These are phyloP conservation scores for Oenanthe oenanthe DNA, from an alignment of 2,113 vertebrate genomes.

Conservation along the genomic window DNA sequence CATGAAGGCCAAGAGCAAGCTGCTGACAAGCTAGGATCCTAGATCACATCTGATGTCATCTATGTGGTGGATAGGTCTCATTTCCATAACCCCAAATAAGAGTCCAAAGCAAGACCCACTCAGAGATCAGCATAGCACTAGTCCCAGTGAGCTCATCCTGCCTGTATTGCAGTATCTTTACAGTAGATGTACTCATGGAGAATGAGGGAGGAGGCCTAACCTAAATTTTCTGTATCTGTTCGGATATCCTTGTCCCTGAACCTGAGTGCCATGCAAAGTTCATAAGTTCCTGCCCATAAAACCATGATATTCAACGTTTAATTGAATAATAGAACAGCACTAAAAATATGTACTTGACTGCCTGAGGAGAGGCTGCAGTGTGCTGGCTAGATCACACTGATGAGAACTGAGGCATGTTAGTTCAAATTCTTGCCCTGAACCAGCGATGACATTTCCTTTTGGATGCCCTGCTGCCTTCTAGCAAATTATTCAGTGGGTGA, in stretches of 20 bases:
- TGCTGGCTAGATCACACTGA: neutral
- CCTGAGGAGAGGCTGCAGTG: neutral
- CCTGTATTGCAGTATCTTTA: neutral
- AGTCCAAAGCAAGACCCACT: neutral
- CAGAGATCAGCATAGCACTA: neutral
- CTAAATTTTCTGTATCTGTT: neutral
- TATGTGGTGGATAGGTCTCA: neutral
- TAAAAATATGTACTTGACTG: neutral
- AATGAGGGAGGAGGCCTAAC: neutral
- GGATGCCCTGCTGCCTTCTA: neutral
- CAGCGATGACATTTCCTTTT: neutral
- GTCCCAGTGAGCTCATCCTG: neutral
- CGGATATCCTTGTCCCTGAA: neutral
- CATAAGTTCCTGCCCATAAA: neutral
- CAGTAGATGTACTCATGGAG: neutral
- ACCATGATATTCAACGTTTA: neutral
- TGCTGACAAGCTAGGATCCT: neutral
- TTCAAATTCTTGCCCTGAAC: neutral
- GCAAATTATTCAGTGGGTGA: neutral
- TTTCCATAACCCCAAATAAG: neutral
- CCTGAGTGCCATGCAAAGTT: neutral
- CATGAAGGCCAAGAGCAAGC: neutral
- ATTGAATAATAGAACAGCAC: neutral
- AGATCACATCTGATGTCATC: neutral
- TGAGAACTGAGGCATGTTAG: fast-evolving